Base-by-base conservation (phyloP, 2,113 vertebrate species). In the Acrocephalus arundinaceus region DNA sequence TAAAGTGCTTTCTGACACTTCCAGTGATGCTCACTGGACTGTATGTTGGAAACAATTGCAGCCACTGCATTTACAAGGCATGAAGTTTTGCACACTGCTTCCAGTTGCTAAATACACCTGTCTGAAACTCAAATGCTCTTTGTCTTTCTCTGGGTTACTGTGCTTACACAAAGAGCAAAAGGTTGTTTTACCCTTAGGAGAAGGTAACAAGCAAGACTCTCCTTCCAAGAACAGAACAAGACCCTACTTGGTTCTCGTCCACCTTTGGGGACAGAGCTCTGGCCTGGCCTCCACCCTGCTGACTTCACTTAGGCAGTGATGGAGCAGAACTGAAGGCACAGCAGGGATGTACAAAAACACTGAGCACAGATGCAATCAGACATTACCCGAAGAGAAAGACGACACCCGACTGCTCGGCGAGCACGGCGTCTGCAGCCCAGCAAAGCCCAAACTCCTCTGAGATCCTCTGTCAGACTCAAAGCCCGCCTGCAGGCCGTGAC, bases 401-500 rank as follows among this genome's bases (percentile, higher is more conserved):
- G 98, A 96, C 21, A 97, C 98, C 5, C 98, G 97, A 48, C 97
- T 98, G 96, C 97, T 98, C 5, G 98, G 98, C 81, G 98, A 98
- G 77, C 99, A 98, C 5, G 98, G 98, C 4, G 97, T 92, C 30
- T 98, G 98, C 87, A 98, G 96, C 61, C 97, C 98, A 37, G 98
- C 98, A 71, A 98, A 99, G 49, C 98, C 98, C 92, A 99, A 93
- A 95, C 97, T 98, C 65, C 98, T 98, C 93, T 98, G 99, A 2
- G 99, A 98, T 3, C 98, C 98, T 84, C 98, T 94, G 84, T 99
- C 99, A 3, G 98, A 98, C 77, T 99, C 98, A 54, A 98, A 98
- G 97, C 97, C 95, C 0, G 97, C 85, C 95, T 98, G 99, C 87
- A 98, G 94, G 96, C 97, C 71, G 41, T 97, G 98, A 37, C 96